Evolutionary conservation across 2,888 invertebrate genomes (phyloP).

Genomic region (Bugula neritina): DNA sequence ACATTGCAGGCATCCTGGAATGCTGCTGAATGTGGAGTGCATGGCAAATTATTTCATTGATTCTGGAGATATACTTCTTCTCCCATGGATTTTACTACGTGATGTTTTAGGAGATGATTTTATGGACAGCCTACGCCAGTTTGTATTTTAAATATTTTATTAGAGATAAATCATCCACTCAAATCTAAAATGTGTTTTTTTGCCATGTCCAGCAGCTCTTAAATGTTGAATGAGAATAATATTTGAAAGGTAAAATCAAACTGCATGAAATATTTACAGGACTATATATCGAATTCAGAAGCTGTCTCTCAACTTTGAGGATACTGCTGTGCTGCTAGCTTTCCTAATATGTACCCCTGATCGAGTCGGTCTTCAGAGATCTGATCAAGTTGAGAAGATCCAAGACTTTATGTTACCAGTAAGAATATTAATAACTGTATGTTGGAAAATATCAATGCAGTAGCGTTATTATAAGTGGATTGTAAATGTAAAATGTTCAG

Average conservation of each 20-base stretch:
- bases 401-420: slow-evolving; percentile 11
- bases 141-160: too few species aligned
- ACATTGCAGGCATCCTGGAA: not conserved
- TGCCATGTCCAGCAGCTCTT: too few species aligned
- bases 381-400: slow-evolving; percentile 14
- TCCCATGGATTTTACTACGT: not conserved
- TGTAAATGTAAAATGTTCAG: too few species aligned
- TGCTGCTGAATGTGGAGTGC: not conserved
- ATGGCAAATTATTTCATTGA: not conserved
- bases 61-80: not conserved
- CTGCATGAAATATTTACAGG: too few species aligned
- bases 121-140: too few species aligned
- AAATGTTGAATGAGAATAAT: too few species aligned
- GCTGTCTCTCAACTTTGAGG: not conserved
- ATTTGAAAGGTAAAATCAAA: too few species aligned
- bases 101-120: not conserved
- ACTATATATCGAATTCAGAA: not conserved
- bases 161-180: too few species aligned
- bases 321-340: slow-evolving; percentile 5
- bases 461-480: too few species aligned
- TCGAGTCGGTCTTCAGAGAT: not conserved
- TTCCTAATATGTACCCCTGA: slow-evolving; percentile 1
- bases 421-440: too few species aligned
- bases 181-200: too few species aligned
- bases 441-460: too few species aligned